phyloP scores from a whole-genome alignment of 2,113 vertebrate species.

The Microtus pennsylvanicus region DNA sequence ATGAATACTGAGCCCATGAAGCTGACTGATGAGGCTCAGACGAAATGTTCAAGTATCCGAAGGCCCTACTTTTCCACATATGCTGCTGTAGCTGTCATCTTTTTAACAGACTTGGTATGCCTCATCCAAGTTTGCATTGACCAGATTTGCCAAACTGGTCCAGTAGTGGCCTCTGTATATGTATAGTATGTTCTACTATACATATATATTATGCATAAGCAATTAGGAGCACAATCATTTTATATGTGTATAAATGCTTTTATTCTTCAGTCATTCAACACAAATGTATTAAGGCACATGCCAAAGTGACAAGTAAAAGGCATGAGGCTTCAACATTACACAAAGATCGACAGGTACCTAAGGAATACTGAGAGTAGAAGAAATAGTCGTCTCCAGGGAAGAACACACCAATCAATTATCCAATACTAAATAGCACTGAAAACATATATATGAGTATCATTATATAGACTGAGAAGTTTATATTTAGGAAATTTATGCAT shows the following conservation, averaged over 20 bases:
- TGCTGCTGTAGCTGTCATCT: background rate
- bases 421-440: background rate
- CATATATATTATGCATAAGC: background rate
- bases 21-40: constrained; percentile 1
- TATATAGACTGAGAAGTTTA: background rate
- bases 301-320: background rate
- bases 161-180: background rate
- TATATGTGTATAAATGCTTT: background rate
- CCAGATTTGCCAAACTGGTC: background rate
- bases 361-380: background rate
- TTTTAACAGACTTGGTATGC: background rate
- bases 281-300: background rate
- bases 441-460: background rate
- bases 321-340: background rate
- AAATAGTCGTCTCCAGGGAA: background rate
- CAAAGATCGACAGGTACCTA: background rate
- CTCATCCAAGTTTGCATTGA: background rate
- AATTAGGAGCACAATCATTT: constrained; percentile 7
- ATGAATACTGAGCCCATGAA: constrained; percentile 33
- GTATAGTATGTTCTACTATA: background rate
- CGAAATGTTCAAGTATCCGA: constrained; percentile 38
- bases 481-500: background rate
- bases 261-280: background rate
- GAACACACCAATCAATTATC: background rate
- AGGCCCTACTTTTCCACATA: background rate